Base-by-base conservation (phyloP, 2,888 invertebrate genomes). In the Sarcophaga variegata region DNA sequence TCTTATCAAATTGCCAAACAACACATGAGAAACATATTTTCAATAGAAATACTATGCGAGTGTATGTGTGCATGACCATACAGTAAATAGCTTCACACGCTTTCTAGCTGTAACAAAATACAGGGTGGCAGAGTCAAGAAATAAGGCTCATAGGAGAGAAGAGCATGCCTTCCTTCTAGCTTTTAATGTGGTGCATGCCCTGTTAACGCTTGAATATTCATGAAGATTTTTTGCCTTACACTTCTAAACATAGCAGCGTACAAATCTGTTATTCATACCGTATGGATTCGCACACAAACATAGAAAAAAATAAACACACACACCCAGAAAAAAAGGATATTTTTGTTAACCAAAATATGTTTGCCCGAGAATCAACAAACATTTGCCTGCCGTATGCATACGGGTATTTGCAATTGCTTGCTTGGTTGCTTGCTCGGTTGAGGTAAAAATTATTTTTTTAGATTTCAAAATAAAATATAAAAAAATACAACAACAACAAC, bases 361-460 rank as follows among this genome's bases (percentile, higher is more conserved):
- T 27, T 69, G 47, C 49, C 25, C n/a, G 14, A 66, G 14, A 66
- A 71, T 27, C 8, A 5, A 60, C 60, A 70, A n/a, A 64, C 54
- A 54, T 45, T 27, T 62, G 25, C 27, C 11, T n/a, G 6, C 45
- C 12, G 20, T 62, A 20, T 49, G 45, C 49, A 37, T 37, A 11
- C 54, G 37, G 4, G 37, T n/a, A 60, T 37, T 25, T 37, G 4
- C 17, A 66, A 14, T 45, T 74, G 54, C 25, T 45, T 74, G 25
- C 14, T 54, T 3, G 27, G 60, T 49, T 49, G 25, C 14, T 54
- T 3, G 27, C 49, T 49, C 11, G 64, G 59, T 80, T 60, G 64
- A 75, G 70, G 84, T 84, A 66, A 14, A 80, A 70, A 66, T 70
- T 75, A 76, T 84, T 80, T 84, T 84, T 80, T 27, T 80, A 70